A percentile compares a stretch with the other conserved stretches of the same genome.
Evolutionary conservation across 2,888 invertebrate genomes (phyloP).

Genomic region (Mesorhabditis sp.): DNA sequence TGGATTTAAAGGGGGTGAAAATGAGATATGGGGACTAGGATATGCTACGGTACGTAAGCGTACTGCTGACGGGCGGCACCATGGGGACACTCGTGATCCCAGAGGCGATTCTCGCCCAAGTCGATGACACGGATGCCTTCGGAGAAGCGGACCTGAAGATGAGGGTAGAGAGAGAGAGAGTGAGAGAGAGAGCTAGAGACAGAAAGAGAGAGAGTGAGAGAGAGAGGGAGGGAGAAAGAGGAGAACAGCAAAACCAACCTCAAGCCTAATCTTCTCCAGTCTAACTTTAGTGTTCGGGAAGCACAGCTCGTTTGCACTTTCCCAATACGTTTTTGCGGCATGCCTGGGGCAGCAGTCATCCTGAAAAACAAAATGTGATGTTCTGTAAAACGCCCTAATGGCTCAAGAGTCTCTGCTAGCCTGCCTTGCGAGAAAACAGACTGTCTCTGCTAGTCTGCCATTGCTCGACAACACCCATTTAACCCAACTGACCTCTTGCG

Average conservation of each 20-base stretch:
- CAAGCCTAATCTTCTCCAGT: conserved; percentile 31
- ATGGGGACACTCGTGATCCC: conserved; percentile 41
- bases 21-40: too few species aligned
- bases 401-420: too few species aligned
- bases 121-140: conserved; percentile 41
- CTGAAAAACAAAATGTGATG: conserved; percentile 22
- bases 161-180: background rate
- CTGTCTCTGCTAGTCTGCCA: too few species aligned
- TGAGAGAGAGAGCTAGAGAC: too few species aligned
- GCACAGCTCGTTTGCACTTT: conserved; percentile 51
- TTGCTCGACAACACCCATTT: background rate
- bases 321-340: conserved; percentile 49
- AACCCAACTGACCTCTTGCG: conserved; percentile 30
- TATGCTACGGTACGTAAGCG: conserved; percentile 27
- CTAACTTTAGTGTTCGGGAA: conserved; percentile 47
- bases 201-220: too few species aligned
- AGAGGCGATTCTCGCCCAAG: conserved; percentile 27
- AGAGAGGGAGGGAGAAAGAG: background rate
- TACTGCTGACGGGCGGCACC: conserved; percentile 30
- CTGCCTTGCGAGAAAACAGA: too few species aligned
- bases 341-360: conserved; percentile 47
- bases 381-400: too few species aligned
- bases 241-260: conserved; percentile 19
- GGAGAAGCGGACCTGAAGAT: conserved; percentile 35
- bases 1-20: too few species aligned